Percentiles rank a stretch among this genome's conserved stretches.
These are phyloP conservation scores for Helarctos malayanus DNA, from an alignment of 2,797 vertebrate species.

Conservation along the genomic window DNA sequence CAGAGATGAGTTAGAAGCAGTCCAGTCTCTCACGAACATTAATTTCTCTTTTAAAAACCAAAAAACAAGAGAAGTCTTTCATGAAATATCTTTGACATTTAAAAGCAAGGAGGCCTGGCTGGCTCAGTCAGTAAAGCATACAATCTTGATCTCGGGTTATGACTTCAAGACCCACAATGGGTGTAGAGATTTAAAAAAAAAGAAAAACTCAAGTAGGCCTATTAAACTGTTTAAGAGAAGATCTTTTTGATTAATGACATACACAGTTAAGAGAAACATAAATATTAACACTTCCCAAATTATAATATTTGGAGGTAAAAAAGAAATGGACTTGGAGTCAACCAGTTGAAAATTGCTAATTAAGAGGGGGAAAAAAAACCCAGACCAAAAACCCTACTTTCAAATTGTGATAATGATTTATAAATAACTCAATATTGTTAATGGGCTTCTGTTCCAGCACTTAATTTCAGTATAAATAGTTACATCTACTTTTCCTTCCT, in stretches of 20 bases:
- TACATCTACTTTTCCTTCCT: not conserved
- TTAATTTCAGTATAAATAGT: not conserved
- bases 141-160: too few relatives aligned
- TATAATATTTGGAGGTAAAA: not conserved
- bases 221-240: not conserved
- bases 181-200: not conserved
- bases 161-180: too few relatives aligned
- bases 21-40: not conserved
- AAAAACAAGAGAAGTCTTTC: not conserved
- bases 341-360: not conserved
- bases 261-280: not conserved
- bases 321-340: not conserved
- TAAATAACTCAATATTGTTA: not conserved
- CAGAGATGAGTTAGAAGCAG: not conserved
- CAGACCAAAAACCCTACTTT: not conserved
- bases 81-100: not conserved
- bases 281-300: not conserved
- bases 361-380: not conserved
- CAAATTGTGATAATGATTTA: not conserved
- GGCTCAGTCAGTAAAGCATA: not conserved
- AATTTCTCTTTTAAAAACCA: not conserved
- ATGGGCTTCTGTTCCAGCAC: not conserved
- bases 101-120: not conserved
- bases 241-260: not conserved
- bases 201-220: not conserved